Evolutionary conservation across 2,888 invertebrate species (phyloP).

Genomic region (Holacanthella duospinosa): DNA sequence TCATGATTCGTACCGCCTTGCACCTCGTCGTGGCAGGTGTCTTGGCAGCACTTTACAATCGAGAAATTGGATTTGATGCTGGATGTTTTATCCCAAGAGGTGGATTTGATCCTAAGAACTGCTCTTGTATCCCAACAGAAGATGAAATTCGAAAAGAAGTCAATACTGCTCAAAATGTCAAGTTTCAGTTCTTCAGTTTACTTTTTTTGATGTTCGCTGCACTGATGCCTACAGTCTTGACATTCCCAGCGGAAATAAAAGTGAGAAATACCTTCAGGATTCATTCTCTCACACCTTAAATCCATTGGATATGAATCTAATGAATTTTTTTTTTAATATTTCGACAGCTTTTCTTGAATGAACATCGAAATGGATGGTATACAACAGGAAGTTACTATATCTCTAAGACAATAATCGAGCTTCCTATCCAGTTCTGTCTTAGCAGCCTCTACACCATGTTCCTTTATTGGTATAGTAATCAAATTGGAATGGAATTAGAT

Average conservation of each 20-base stretch:
- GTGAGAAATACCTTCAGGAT: neutral
- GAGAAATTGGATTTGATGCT: slow-evolving; percentile 13
- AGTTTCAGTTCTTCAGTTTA: slow-evolving; percentile 18
- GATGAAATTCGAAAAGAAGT: slow-evolving; percentile 8
- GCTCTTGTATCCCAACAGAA: slow-evolving; percentile 11
- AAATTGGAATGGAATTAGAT: slow-evolving; percentile 9
- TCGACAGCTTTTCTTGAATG: slow-evolving; percentile 19
- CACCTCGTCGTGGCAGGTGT: slow-evolving; percentile 19
- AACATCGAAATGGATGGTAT: slow-evolving; percentile 22
- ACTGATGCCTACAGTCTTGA: slow-evolving; percentile 20
- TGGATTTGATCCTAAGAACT: slow-evolving; percentile 2
- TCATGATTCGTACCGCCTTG: slow-evolving; percentile 11
- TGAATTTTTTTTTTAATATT: neutral
- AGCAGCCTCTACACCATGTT: slow-evolving; percentile 14
- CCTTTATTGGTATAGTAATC: slow-evolving; percentile 19
- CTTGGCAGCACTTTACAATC: slow-evolving; percentile 13
- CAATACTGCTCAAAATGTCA: slow-evolving; percentile 10
- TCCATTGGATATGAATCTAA: neutral
- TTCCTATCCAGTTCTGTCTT: slow-evolving; percentile 18
- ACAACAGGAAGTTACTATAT: slow-evolving; percentile 15
- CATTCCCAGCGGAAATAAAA: slow-evolving; percentile 25
- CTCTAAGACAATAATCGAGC: slow-evolving; percentile 19
- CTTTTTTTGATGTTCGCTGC: slow-evolving; percentile 23
- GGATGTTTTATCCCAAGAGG: slow-evolving; percentile 12
- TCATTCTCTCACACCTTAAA: neutral